Conservation (phyloP, 2,113 vertebrate species). For the Numenius arquata region DNA sequence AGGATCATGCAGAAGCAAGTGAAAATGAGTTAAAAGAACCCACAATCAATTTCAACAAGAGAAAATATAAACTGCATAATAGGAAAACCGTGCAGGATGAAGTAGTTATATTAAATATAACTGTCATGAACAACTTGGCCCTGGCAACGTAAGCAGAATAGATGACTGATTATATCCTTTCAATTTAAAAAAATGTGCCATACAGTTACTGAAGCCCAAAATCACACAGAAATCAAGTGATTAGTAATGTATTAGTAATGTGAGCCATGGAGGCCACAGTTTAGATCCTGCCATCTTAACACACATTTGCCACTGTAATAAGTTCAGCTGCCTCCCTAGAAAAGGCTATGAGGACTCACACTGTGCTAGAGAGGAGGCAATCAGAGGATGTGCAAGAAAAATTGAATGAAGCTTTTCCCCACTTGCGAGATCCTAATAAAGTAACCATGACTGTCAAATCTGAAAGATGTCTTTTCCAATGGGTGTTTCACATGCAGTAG, state of each 20-base stretch:
- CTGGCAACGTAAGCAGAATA: not conserved
- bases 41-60: not conserved
- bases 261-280: not conserved
- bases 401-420: not conserved
- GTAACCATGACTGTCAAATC: not conserved
- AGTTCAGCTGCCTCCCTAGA: not conserved
- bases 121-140: not conserved
- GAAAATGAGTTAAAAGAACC: not conserved
- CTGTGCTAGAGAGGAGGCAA: not conserved
- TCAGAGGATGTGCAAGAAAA: not conserved
- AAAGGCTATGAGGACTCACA: not conserved
- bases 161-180: not conserved
- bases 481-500: not conserved
- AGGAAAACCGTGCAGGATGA: not conserved
- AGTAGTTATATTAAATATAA: not conserved
- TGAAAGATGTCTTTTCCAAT: not conserved
- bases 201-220: not conserved
- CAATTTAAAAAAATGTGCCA: not conserved
- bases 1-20: not conserved
- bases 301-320: not conserved
- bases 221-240: not conserved
- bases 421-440: not conserved
- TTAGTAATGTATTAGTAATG: not conserved
- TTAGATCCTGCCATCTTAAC: not conserved
- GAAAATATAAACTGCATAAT: not conserved